Evolutionary conservation across 2,113 vertebrate species (phyloP).

Genomic region (Mugil cephalus): DNA sequence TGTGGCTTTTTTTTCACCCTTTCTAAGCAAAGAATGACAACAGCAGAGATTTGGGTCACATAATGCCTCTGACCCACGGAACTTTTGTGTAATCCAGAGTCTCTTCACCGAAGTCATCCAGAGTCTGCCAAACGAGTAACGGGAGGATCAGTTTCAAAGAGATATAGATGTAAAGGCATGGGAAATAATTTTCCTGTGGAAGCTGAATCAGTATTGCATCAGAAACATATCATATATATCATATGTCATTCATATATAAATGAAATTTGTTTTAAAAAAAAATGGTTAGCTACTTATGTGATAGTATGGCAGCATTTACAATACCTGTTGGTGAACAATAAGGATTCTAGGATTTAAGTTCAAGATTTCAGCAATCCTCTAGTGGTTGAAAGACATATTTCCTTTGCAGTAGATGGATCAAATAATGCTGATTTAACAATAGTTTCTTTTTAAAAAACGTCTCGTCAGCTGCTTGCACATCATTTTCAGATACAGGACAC

Average conservation of each 20-base stretch:
- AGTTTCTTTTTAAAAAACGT: constrained; percentile 26
- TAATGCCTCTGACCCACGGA: constrained; percentile 20
- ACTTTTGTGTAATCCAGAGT: constrained; percentile 17
- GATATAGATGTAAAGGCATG: constrained; percentile 4
- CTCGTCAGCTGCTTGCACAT: constrained; percentile 11
- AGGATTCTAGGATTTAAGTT: background rate
- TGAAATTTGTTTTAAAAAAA: too few relatives aligned
- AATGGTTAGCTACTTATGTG: too few relatives aligned
- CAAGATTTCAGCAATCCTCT: background rate
- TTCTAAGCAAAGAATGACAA: constrained; percentile 9
- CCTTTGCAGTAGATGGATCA: constrained; percentile 1
- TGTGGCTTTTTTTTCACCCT: background rate
- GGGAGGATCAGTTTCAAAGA: constrained; percentile 25
- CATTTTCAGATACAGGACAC: constrained; percentile 55
- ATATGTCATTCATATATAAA: too few relatives aligned
- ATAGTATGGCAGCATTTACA: too few relatives aligned
- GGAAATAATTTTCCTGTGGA: constrained; percentile 5
- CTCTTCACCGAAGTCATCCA: constrained; percentile 15
- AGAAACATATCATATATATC: constrained; percentile 1
- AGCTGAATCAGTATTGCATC: constrained; percentile 4
- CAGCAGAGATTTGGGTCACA: constrained; percentile 8
- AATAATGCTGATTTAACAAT: background rate
- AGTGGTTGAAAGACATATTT: background rate
- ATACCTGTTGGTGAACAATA: background rate
- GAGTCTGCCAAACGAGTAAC: constrained; percentile 16